Conservation (phyloP, 2,797 vertebrate genomes). For the Danio tinwini region DNA sequence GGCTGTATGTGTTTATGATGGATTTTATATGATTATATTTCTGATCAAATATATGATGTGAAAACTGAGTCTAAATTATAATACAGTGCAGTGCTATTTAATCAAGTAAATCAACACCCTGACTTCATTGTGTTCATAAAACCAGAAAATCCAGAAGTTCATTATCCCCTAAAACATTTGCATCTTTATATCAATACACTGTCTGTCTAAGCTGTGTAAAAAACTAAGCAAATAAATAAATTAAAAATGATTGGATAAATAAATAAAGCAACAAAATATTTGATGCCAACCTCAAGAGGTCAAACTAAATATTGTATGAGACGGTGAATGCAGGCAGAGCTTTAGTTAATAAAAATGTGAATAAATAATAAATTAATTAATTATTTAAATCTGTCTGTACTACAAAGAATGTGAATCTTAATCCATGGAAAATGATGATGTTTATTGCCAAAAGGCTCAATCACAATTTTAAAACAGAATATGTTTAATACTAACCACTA, state of each 20-base stretch:
- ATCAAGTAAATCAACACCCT: background rate
- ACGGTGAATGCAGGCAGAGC: background rate
- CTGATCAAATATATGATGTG: background rate
- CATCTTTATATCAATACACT: background rate
- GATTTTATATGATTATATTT: background rate
- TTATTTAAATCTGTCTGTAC: background rate
- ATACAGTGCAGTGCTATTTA: background rate
- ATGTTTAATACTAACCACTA: too few species aligned
- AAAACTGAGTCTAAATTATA: background rate
- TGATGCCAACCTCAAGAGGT: background rate
- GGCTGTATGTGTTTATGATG: background rate
- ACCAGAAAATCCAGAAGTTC: too few species aligned
- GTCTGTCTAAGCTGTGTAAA: background rate
- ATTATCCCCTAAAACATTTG: background rate
- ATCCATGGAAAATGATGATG: background rate
- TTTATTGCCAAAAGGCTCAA: too few species aligned
- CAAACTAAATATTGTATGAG: background rate
- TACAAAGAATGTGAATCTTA: background rate
- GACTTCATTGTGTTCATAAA: background rate
- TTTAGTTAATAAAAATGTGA: background rate
- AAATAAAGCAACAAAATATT: constrained; percentile 11
- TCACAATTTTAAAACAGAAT: too few species aligned
- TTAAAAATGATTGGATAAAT: background rate
- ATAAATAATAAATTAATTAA: background rate
- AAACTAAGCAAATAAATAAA: background rate